Conservation (phyloP, 2,797 vertebrate genomes). For the Alfaro cultratus region DNA sequence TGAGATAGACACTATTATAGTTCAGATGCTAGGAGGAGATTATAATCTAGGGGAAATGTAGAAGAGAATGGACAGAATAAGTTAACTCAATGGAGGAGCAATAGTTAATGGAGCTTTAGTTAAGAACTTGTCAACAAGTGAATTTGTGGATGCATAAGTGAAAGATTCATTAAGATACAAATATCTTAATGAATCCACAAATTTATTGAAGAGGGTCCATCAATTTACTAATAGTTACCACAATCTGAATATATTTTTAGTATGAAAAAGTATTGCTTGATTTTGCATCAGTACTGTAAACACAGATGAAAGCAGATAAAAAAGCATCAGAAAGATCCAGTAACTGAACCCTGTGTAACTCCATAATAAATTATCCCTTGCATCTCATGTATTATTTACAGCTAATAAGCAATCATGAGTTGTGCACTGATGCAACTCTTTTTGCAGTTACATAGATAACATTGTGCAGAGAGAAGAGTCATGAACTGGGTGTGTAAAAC, state of each 20-base stretch:
- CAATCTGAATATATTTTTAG: not conserved
- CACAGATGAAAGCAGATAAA: not conserved
- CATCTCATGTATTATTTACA: not conserved
- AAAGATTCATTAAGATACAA: not conserved
- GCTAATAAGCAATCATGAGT: not conserved
- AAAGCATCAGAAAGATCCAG: not conserved
- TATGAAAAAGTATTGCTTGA: not conserved
- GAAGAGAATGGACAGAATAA: not conserved
- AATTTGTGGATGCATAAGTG: not conserved
- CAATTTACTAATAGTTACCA: not conserved
- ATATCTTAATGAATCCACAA: too few relatives aligned
- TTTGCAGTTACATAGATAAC: not conserved
- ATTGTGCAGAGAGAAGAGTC: not conserved
- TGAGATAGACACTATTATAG: not conserved
- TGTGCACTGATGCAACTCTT: not conserved
- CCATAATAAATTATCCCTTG: not conserved
- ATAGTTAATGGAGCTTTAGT: not conserved
- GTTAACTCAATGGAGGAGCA: not conserved
- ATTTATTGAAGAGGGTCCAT: not conserved
- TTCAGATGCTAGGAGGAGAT: not conserved
- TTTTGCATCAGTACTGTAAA: not conserved
- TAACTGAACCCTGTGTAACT: not conserved
- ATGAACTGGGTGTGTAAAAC: slow-evolving; percentile 9
- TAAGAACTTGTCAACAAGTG: not conserved
- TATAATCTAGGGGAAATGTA: not conserved